A percentile compares a stretch with the other conserved stretches of the same genome.
Conservation (phyloP, 2,797 vertebrate species). For the Urophycis tenuis region DNA sequence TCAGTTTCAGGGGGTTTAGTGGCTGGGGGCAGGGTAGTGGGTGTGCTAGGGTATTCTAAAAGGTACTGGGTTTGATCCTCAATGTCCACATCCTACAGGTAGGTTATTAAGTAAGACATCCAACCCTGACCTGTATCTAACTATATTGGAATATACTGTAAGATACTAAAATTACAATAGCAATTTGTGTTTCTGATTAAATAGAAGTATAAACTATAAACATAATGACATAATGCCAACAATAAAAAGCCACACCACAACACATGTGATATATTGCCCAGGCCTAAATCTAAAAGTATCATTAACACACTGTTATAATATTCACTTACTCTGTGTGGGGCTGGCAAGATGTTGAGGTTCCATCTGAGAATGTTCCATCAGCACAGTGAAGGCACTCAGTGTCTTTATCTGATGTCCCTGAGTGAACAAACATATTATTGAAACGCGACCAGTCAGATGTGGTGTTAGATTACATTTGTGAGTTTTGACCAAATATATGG, state of each 20-base stretch:
- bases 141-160: neutral
- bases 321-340: neutral
- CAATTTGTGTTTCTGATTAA: too few species aligned
- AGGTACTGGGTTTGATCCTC: too few species aligned
- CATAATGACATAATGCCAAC: too few species aligned
- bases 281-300: neutral
- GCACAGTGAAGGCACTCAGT: too few species aligned
- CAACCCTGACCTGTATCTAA: neutral
- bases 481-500: too few species aligned
- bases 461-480: too few species aligned
- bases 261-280: too few species aligned
- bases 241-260: neutral
- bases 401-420: neutral
- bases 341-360: neutral
- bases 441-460: too few species aligned
- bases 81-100: neutral
- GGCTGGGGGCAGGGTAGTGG: neutral
- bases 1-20: neutral
- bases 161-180: too few species aligned
- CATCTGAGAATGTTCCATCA: neutral
- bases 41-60: too few species aligned
- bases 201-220: too few species aligned
- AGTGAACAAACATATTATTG: neutral
- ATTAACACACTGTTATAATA: neutral
- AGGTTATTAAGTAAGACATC: neutral